Base-by-base conservation (phyloP, 2,888 invertebrate species). In the Cyclophora punctaria region DNA sequence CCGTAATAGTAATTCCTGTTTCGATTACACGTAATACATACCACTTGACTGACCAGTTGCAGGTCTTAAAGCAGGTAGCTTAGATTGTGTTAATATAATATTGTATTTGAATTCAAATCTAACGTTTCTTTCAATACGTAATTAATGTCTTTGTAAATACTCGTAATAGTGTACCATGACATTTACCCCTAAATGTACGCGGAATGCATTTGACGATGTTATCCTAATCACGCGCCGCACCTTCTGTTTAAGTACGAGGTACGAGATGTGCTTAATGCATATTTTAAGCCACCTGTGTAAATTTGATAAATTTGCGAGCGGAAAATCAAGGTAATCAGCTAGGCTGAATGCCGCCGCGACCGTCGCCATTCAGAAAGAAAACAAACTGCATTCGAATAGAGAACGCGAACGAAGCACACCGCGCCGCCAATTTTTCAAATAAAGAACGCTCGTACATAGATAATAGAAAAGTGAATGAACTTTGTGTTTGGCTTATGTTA, bases 271-370 rank as follows among this genome's bases (percentile, higher is more conserved):
- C 20, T 20, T 20, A 20, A 20, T 20, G 20, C 20, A 20, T 20
- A 20, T 20, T 20, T 20, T 20, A 20, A 20, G 20, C 20, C 20
- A 20, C 20, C 20, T 20, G 20, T 20, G 20, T 20, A 20, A 20
- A 20, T 20, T 20, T 20, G 20, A 20, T 20, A 20, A 20, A 37
- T 57, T 47, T 42, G 48, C 61, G 53, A 60, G 64, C 62, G 71
- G 72, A 77, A 83, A 83, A 81, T 80, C 81, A 83, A 83, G 83
- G 82, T 73, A 63, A 77, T 56, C 67, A 44, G 34, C 5, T 6
- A 5, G 59, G 64, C 70, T 69, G 61, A 53, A 63, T 56, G 58
- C 52, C 51, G 62, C 41, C 49, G 59, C 62, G 56, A 55, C 52
- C 54, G 55, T 57, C 59, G 54, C 44, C 44, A 6, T 34, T 33